Base-by-base conservation (phyloP, 2,113 vertebrate genomes). In the Anas platyrhynchos region DNA sequence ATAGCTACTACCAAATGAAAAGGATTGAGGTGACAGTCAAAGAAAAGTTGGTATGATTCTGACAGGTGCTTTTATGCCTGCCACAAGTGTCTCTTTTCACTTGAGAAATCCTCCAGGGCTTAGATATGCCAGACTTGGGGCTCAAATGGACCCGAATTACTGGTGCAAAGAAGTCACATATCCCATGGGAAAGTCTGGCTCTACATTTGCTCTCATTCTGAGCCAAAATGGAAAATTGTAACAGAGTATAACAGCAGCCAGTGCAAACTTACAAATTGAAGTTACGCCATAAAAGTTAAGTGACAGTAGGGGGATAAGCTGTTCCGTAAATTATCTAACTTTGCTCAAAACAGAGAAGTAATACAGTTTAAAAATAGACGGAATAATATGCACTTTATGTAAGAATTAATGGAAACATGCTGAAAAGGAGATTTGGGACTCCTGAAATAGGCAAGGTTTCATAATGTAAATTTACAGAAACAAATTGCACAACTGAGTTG, bases 11-110 rank as follows among this genome's bases (percentile, higher is more conserved):
- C 15, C 41, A 89, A 69, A 68, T 68, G 52, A 52, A 36, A 86
- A 88, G 61, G 76, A 90, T 32, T 61, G 73, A 90, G 61, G 69
- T 0, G 4, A 90, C 67, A 91, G 58, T 79, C 46, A 90, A 31
- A 80, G 32, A 90, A 31, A 80, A 32, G 29, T 65, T 63, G 52
- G 27, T 32, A 77, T 32, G 67, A 77, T 50, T 52, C 38, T 83
- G 89, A 93, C 73, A 95, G 89, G 52, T 88, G 63, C 25, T 81
- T 91, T 92, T 79, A 87, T 0, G 10, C 34, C 68, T 89, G 88
- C 27, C 91, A 94, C 16, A 80, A 87, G 6, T 29, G 31, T 85
- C 36, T n/a, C 36, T 93, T 91, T 85, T 67, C 83, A 91, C 82
- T 67, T 43, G 31, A 95, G 36, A 65, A 89, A 79, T 18, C 7